Conservation (phyloP, 2,113 vertebrate genomes). For the Phrynosoma platyrhinos region DNA sequence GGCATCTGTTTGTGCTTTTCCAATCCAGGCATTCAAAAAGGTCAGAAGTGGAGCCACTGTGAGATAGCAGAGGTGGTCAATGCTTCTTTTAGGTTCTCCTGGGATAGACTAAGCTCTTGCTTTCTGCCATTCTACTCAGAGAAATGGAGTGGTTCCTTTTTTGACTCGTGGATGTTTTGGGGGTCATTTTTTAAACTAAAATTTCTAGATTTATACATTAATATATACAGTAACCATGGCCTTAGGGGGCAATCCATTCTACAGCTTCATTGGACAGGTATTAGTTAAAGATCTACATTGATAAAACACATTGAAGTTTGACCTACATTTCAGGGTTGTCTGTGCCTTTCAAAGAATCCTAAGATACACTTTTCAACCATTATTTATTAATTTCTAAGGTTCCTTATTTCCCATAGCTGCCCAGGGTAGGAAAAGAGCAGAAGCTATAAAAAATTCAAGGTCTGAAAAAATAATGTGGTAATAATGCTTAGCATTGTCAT, state of each 20-base stretch:
- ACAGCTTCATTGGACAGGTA: slow-evolving; percentile 23
- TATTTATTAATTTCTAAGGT: slow-evolving; percentile 29
- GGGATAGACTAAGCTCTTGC: too few relatives aligned
- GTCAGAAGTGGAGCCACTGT: too few relatives aligned
- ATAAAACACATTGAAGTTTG: slow-evolving; percentile 1
- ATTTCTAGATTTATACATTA: too few relatives aligned
- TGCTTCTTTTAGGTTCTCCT: too few relatives aligned
- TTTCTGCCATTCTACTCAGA: too few relatives aligned
- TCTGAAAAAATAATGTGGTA: background rate
- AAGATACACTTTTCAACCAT: background rate
- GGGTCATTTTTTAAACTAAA: too few relatives aligned
- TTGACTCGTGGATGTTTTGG: too few relatives aligned
- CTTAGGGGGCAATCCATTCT: background rate
- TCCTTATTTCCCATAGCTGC: slow-evolving; percentile 8
- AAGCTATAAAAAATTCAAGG: slow-evolving; percentile 29
- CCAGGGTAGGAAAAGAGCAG: slow-evolving; percentile 5
- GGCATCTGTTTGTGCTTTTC: too few relatives aligned
- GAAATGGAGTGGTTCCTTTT: too few relatives aligned
- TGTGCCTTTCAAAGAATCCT: fast-evolving
- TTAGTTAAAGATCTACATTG: slow-evolving; percentile 25
- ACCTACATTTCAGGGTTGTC: background rate
- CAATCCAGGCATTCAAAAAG: too few relatives aligned
- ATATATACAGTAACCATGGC: background rate
- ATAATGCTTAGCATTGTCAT: background rate
- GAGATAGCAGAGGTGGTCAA: too few relatives aligned